Evolutionary conservation across 2,888 invertebrate species (phyloP).

Genomic region (Limulus polyphemus): DNA sequence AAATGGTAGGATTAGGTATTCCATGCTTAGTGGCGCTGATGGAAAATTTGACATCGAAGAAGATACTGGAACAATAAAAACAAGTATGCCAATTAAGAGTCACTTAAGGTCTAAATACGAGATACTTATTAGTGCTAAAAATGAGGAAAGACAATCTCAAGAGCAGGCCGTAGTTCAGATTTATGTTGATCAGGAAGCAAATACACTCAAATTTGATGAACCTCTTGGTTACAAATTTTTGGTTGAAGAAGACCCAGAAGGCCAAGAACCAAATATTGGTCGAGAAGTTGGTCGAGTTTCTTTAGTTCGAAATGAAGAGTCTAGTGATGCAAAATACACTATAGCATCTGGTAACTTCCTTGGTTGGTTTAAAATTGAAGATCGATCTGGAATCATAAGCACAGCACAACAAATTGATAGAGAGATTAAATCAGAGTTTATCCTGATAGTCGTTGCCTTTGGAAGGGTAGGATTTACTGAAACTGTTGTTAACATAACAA

Average conservation of each 20-base stretch:
- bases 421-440: constrained; percentile 61
- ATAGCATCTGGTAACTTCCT: constrained; percentile 68
- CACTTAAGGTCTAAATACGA: constrained; percentile 55
- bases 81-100: constrained; percentile 52
- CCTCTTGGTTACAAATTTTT: constrained; percentile 25
- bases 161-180: constrained; percentile 56
- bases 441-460: constrained; percentile 64
- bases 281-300: constrained; percentile 62
- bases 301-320: constrained; percentile 40
- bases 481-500: constrained; percentile 62
- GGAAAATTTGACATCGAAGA: constrained; percentile 67
- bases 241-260: constrained; percentile 24
- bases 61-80: constrained; percentile 57
- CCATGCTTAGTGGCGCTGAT: constrained; percentile 57
- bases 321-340: constrained; percentile 50
- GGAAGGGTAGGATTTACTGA: constrained; percentile 61
- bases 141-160: constrained; percentile 60
- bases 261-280: constrained; percentile 42
- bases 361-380: constrained; percentile 67
- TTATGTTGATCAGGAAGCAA: constrained; percentile 20
- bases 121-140: constrained; percentile 65
- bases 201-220: constrained; percentile 20
- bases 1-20: constrained; percentile 51
- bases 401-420: constrained; percentile 65
- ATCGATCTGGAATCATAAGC: constrained; percentile 75